A percentile compares a stretch with the other conserved stretches of the same genome.
Conservation (phyloP, 2,797 vertebrate genomes). For the Holocentrus rufus region DNA sequence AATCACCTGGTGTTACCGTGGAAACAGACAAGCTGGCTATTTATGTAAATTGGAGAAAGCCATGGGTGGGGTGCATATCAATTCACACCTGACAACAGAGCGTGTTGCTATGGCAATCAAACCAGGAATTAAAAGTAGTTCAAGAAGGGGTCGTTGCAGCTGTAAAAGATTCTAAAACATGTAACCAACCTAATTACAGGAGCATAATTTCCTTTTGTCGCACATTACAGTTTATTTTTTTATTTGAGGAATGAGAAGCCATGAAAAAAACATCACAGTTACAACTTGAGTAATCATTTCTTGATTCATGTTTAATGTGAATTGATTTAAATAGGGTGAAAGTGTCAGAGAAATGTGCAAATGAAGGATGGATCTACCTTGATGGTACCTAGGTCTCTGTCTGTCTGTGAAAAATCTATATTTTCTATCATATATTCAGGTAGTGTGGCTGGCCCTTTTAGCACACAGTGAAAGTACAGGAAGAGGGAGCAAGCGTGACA, state of each 20-base stretch:
- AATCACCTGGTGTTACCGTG: constrained; percentile 80
- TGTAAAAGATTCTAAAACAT: constrained; percentile 1
- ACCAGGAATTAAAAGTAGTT: constrained; percentile 53
- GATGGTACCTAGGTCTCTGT: constrained; percentile 26
- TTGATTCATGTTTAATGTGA: constrained; percentile 22
- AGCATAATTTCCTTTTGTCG: neutral
- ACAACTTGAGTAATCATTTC: neutral
- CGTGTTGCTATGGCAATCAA: constrained; percentile 68
- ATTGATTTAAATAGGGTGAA: constrained; percentile 40
- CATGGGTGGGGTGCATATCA: constrained; percentile 60
- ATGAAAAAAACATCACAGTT: too few species aligned
- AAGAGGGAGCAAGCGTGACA: constrained; percentile 40
- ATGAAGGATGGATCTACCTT: constrained; percentile 26
- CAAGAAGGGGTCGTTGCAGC: constrained; percentile 17
- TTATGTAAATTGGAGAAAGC: constrained; percentile 67
- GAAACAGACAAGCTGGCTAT: constrained; percentile 77
- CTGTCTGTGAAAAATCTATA: constrained; percentile 39
- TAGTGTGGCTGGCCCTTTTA: constrained; percentile 39
- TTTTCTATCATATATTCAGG: constrained; percentile 48
- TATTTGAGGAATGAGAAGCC: constrained; percentile 17
- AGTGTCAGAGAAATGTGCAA: constrained; percentile 40
- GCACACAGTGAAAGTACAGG: constrained; percentile 46
- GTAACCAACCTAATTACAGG: constrained; percentile 4
- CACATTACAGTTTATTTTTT: constrained; percentile 5
- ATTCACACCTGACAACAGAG: constrained; percentile 66